Evolutionary conservation across 2,888 invertebrate genomes (phyloP), one percentile per base, ranked within the genome.

Genomic region (Lasioglossum villosulum): DNA sequence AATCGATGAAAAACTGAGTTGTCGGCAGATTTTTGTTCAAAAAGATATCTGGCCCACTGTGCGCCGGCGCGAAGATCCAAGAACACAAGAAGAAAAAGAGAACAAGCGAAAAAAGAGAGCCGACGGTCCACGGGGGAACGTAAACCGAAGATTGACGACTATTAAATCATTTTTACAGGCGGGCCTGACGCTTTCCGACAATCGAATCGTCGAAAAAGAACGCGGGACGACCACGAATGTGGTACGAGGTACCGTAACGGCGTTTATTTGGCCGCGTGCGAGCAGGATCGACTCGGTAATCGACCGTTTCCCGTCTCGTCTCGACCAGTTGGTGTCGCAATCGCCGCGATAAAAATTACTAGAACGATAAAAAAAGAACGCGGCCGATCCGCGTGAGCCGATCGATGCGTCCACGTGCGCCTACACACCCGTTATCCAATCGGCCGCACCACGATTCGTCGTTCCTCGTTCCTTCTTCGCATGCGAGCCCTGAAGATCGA

Each of bases 231-330:
- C n/a, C 8, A 19, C 77, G 83, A 80, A 91, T 88, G 90, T 91
- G 89, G 90, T 88, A 90, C 91, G 87, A 84, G 78, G 84, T 89
- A 91, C 91, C 91, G 91, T 90, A 90, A 89, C 56, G 16, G 71
- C 34, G 75, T 19, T 79, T 52, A 77, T 88, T 86, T 86, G 87
- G 79, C 76, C 82, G 75, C 66, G 52, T 52, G 78, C 37, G 56
- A 37, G 63, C 30, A 80, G 77, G 37, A 75, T 19, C 63, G 34
- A 30, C 75, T 77, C 39, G 56, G 56, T 74, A 75, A 78, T 75
- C 78, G 84, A 78, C 66, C 75, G 70, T 42, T 75, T 72, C 68
- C 34, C 34, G 34, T 34, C 66, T 16, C 27, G 27, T 19, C 23
- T 23, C 63, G 63, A 30, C 34, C 34, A 3, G 19, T 16, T 66